Conservation (phyloP, 2,113 vertebrate species). For the Camelus bactrianus region DNA sequence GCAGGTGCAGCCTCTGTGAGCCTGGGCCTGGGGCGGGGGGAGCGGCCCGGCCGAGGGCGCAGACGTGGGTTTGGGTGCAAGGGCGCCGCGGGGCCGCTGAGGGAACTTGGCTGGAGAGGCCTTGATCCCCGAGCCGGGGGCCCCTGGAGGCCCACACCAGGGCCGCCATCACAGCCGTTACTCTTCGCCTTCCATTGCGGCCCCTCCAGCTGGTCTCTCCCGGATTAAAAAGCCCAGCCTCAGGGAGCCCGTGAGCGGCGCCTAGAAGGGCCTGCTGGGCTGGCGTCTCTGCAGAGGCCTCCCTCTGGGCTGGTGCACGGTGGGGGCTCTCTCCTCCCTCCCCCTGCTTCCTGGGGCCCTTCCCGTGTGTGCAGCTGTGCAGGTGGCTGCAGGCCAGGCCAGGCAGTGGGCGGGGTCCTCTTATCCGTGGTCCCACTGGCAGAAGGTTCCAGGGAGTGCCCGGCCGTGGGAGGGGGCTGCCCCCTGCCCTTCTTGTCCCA, state of each 20-base stretch:
- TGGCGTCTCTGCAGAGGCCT: fast-evolving
- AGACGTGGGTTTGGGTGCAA: fast-evolving
- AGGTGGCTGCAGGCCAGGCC: background rate
- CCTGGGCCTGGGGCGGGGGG: background rate
- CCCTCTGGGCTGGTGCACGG: background rate
- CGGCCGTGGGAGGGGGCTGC: background rate
- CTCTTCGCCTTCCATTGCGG: fast-evolving
- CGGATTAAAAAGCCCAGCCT: background rate
- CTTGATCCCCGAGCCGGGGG: background rate
- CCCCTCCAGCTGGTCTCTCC: background rate
- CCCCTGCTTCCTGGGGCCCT: too few relatives aligned
- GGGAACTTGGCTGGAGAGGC: background rate
- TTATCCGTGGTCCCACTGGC: fast-evolving
- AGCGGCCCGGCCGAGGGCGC: fast-evolving
- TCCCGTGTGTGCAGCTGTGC: too few relatives aligned
- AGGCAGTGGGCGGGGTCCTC: too few relatives aligned
- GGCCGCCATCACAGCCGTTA: fast-evolving
- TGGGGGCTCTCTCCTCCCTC: too few relatives aligned
- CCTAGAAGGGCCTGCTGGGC: too few relatives aligned
- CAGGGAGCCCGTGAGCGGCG: fast-evolving
- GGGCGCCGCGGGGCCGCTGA: fast-evolving
- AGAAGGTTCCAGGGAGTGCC: background rate
- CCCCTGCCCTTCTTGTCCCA: background rate
- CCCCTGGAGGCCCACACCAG: fast-evolving
- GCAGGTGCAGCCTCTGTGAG: background rate